A percentile compares a stretch with the other conserved stretches of the same genome.
These are phyloP conservation scores for Megalops cyprinoides DNA, from an alignment of 2,797 vertebrate genomes.

Conservation along the genomic window DNA sequence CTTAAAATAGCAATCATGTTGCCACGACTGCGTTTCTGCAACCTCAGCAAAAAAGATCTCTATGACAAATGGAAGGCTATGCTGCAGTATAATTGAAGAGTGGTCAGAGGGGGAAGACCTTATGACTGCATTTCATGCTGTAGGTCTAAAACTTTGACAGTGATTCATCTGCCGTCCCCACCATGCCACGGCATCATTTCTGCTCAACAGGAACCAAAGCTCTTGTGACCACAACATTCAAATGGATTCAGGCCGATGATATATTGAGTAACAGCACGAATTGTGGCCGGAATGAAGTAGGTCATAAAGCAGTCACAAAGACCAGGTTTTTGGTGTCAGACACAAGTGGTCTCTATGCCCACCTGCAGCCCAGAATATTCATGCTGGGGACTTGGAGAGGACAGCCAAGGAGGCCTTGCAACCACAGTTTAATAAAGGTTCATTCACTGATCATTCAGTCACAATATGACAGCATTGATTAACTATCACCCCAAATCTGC, in stretches of 20 bases:
- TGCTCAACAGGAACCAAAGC: background rate
- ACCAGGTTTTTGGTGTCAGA: background rate
- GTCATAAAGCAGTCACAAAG: background rate
- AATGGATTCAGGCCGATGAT: background rate
- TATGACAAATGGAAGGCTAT: background rate
- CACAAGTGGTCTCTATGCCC: background rate
- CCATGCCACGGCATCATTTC: background rate
- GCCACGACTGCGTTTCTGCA: background rate
- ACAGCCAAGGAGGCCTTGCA: background rate
- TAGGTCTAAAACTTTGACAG: background rate
- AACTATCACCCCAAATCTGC: no score
- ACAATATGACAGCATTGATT: background rate
- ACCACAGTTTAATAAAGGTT: background rate
- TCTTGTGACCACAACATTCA: background rate
- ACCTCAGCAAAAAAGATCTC: background rate
- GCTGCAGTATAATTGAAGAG: no score
- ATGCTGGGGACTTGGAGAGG: background rate
- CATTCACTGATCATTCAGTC: background rate
- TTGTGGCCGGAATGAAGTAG: background rate
- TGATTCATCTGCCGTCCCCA: background rate
- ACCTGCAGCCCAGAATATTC: background rate
- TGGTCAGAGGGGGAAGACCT: background rate
- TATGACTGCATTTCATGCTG: background rate
- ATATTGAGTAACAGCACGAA: background rate
- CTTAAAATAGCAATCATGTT: background rate